Evolutionary conservation across 2,113 vertebrate species (phyloP).

Genomic region (Balaenoptera acutorostrata): DNA sequence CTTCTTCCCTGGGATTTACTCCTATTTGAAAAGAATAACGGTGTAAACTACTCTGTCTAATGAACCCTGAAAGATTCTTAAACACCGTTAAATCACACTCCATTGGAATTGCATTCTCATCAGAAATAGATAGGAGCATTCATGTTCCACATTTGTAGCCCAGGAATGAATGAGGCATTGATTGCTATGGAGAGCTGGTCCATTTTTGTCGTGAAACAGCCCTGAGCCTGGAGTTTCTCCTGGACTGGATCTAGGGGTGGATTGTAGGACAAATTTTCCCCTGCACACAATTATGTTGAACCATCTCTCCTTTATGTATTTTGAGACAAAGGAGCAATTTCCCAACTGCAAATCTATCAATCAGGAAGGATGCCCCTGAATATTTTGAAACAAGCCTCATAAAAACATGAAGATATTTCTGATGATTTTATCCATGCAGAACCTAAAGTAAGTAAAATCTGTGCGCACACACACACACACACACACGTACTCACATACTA

Average conservation of each 20-base stretch:
- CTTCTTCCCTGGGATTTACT: background rate
- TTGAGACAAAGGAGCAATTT: background rate
- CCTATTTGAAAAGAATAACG: constrained; percentile 8
- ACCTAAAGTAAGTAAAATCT: background rate
- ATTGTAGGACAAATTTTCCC: background rate
- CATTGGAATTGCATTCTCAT: background rate
- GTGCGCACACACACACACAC: background rate
- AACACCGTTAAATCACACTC: background rate
- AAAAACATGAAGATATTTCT: background rate
- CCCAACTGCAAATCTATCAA: background rate
- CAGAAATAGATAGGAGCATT: background rate
- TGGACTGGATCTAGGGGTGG: background rate
- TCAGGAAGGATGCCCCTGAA: background rate
- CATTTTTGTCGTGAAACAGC: background rate
- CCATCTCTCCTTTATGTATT: background rate
- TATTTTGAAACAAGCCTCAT: background rate
- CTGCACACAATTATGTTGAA: background rate
- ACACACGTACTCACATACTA: background rate
- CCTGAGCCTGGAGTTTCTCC: background rate
- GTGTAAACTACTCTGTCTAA: background rate
- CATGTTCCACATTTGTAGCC: background rate
- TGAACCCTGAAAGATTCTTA: constrained; percentile 17
- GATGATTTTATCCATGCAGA: background rate
- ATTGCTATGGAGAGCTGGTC: background rate
- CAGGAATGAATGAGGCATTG: background rate